Conservation (phyloP, 1,140 invertebrate species). For the Trichonephila inaurata region DNA sequence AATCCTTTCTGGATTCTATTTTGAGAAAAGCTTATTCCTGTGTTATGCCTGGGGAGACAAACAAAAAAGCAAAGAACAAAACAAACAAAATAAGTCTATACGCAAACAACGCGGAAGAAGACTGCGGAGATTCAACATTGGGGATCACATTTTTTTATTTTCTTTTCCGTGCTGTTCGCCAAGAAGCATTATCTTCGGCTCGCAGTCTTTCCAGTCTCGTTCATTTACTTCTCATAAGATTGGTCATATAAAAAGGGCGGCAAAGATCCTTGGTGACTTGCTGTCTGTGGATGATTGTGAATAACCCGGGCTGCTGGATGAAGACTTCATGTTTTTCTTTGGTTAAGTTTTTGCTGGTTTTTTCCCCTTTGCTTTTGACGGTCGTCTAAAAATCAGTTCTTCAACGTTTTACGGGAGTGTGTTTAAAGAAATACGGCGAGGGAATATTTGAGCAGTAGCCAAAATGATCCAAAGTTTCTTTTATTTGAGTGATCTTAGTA, state of each 20-base stretch:
- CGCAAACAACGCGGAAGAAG: constrained; percentile 41
- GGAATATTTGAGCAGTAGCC: too few relatives aligned
- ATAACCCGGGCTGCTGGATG: neutral
- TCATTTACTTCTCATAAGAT: constrained; percentile 40
- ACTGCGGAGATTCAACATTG: constrained; percentile 29
- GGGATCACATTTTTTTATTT: neutral
- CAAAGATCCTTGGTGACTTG: constrained; percentile 26
- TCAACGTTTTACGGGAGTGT: neutral
- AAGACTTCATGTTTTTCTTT: neutral
- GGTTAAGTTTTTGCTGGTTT: neutral
- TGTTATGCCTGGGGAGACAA: constrained; percentile 23
- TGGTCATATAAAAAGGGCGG: constrained; percentile 35
- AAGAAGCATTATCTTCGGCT: neutral
- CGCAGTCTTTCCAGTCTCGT: neutral
- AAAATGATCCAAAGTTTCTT: too few relatives aligned
- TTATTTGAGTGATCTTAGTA: too few relatives aligned
- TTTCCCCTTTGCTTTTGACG: too few relatives aligned
- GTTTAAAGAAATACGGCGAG: too few relatives aligned
- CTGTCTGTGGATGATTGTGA: neutral
- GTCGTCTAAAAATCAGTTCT: neutral
- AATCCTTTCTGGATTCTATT: constrained; percentile 31
- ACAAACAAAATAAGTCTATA: constrained; percentile 15
- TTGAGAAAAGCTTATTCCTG: neutral
- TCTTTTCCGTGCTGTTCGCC: neutral
- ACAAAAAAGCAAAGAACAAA: neutral